Percentiles rank a stretch among this genome's conserved stretches.
phyloP scores from a whole-genome alignment of 1,140 invertebrate genomes.

The Monochamus saltuarius region DNA sequence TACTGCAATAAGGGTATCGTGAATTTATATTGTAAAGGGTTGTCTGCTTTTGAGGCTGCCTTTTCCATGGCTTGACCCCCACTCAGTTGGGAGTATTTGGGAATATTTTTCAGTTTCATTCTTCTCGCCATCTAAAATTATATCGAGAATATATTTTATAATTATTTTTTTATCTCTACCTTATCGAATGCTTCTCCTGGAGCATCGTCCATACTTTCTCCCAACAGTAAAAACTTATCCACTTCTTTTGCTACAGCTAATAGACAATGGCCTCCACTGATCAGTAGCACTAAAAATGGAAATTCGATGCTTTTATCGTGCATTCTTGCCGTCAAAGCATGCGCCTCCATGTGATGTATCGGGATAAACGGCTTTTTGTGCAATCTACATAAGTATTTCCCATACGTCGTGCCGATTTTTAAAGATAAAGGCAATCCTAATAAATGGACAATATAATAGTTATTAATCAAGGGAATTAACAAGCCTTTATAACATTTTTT shows the following conservation, averaged over 20 bases:
- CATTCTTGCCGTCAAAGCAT: constrained; percentile 88
- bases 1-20: constrained; percentile 60
- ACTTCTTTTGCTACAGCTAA: constrained; percentile 75
- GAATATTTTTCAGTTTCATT: constrained; percentile 79
- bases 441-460: constrained; percentile 13
- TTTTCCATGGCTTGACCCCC: constrained; percentile 87
- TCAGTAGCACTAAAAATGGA: constrained; percentile 86
- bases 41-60: constrained; percentile 67
- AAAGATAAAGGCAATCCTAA: constrained; percentile 75
- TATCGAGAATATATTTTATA: not conserved
- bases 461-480: constrained; percentile 17
- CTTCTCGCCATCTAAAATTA: constrained; percentile 73
- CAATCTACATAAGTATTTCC: constrained; percentile 70
- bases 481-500: constrained; percentile 10
- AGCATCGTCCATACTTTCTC: constrained; percentile 77
- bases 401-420: constrained; percentile 80
- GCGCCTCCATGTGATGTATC: constrained; percentile 98
- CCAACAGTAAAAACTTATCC: constrained; percentile 77
- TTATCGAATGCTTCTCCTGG: constrained; percentile 93
- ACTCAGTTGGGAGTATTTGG: constrained; percentile 68
- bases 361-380: constrained; percentile 86
- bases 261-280: constrained; percentile 91
- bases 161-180: constrained; percentile 51
- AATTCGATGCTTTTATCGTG: constrained; percentile 65
- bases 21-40: constrained; percentile 70